These are phyloP conservation scores for Ormyrus thymus DNA, from an alignment of 2,888 invertebrate species.

Conservation along the genomic window DNA sequence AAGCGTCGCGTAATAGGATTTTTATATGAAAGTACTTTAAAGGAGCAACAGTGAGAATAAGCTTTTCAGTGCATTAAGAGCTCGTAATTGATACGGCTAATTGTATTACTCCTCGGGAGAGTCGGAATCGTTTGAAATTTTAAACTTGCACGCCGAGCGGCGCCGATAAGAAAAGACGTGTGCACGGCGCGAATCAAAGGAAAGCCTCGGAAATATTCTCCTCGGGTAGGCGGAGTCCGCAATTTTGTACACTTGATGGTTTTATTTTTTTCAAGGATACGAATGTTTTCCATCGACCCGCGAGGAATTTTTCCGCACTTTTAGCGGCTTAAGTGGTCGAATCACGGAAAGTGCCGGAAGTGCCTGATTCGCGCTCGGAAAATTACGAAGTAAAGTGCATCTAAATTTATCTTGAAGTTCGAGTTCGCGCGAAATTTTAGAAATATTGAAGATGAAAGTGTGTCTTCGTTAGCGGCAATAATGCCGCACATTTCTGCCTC, in stretches of 20 bases:
- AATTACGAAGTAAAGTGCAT: slow-evolving; percentile 29
- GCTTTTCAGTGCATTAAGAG: slow-evolving; percentile 61
- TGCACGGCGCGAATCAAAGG: too few relatives aligned
- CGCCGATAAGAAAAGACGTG: too few relatives aligned
- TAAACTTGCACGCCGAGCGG: not conserved
- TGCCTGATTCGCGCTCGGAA: slow-evolving; percentile 22
- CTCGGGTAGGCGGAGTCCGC: not conserved
- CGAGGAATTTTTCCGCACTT: slow-evolving; percentile 2
- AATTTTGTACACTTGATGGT: not conserved
- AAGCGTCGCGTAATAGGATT: slow-evolving; percentile 68
- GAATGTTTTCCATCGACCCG: slow-evolving; percentile 21
- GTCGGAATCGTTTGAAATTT: slow-evolving; percentile 34
- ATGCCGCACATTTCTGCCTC: too few relatives aligned
- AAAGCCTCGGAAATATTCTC: not conserved
- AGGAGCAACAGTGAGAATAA: slow-evolving; percentile 58
- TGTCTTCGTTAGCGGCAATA: too few relatives aligned
- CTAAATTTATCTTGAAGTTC: slow-evolving; percentile 21
- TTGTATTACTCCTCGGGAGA: slow-evolving; percentile 60
- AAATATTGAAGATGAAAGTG: too few relatives aligned
- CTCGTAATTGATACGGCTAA: slow-evolving; percentile 70
- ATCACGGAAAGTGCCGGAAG: slow-evolving; percentile 38
- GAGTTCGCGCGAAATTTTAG: too few relatives aligned
- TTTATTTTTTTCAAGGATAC: not conserved
- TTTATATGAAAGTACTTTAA: slow-evolving; percentile 61
- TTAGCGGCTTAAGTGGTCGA: slow-evolving; percentile 31